These are phyloP conservation scores for Tachuris rubrigastra DNA, from an alignment of 2,113 vertebrate genomes.

Conservation along the genomic window DNA sequence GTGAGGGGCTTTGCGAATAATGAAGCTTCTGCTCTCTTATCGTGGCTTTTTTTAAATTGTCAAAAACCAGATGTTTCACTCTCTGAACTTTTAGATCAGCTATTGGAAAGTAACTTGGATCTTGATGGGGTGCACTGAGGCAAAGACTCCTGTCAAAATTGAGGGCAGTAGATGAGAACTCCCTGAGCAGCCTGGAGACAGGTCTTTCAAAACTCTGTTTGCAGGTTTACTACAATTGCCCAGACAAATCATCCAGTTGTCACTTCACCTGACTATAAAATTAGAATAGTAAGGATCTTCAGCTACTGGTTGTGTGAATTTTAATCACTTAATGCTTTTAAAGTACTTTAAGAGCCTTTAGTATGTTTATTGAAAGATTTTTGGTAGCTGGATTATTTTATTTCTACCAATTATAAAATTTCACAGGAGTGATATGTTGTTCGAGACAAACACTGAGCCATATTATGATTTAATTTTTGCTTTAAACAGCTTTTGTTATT, in stretches of 20 bases:
- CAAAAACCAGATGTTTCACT: not conserved
- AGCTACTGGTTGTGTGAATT: not conserved
- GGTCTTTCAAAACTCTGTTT: not conserved
- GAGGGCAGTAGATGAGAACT: not conserved
- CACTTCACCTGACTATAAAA: not conserved
- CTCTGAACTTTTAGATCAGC: not conserved
- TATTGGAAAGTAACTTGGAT: not conserved
- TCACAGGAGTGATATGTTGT: not conserved
- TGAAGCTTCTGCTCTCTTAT: not conserved
- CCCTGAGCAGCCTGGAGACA: not conserved
- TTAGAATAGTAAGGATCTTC: not conserved
- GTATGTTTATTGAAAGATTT: not conserved
- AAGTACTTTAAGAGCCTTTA: not conserved
- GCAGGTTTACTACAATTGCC: not conserved
- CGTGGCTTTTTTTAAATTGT: not conserved
- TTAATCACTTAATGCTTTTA: not conserved
- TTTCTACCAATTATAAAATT: not conserved
- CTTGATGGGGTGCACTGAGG: not conserved
- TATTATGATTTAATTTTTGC: not conserved
- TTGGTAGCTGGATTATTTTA: not conserved
- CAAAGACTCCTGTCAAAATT: not conserved
- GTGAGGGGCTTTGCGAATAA: not conserved
- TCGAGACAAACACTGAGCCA: not conserved
- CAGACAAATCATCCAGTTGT: not conserved
- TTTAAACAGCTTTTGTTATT: not conserved